Percentiles rank a stretch among this genome's conserved stretches.
These are phyloP conservation scores for Geotrypetes seraphini DNA, from an alignment of 2,797 vertebrate species.

Conservation along the genomic window DNA sequence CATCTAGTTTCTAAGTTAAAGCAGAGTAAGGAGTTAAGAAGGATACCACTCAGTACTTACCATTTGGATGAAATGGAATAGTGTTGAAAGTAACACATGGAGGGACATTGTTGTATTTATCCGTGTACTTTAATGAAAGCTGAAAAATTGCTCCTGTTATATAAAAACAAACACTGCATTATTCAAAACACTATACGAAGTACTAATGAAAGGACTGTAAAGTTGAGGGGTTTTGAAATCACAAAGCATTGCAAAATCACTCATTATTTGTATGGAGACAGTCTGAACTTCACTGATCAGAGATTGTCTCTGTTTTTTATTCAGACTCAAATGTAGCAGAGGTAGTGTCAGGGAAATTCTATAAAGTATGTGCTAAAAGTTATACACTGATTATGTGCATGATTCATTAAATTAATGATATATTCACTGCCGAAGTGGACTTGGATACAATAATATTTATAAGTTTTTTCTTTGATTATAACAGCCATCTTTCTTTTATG, in stretches of 20 bases:
- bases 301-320: no score
- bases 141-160: conserved; percentile 27
- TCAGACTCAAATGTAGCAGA: no score
- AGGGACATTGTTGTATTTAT: conserved; percentile 27
- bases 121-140: conserved; percentile 28
- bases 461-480: no score
- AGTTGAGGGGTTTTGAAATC: not conserved
- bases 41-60: conserved; percentile 32
- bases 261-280: not conserved
- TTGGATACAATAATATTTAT: no score
- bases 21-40: no score
- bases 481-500: no score
- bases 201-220: not conserved
- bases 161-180: conserved; percentile 4
- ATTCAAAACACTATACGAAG: not conserved
- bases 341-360: no score
- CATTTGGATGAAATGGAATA: conserved; percentile 52
- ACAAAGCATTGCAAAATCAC: not conserved
- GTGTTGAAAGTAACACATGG: conserved; percentile 33
- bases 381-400: no score
- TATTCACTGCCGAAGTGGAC: no score
- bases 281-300: not conserved
- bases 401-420: no score
- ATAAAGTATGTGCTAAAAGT: no score
- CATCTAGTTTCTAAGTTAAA: no score